Conservation (phyloP, 92 coral and sea anemone genomes). For the Actinostola sp. region DNA sequence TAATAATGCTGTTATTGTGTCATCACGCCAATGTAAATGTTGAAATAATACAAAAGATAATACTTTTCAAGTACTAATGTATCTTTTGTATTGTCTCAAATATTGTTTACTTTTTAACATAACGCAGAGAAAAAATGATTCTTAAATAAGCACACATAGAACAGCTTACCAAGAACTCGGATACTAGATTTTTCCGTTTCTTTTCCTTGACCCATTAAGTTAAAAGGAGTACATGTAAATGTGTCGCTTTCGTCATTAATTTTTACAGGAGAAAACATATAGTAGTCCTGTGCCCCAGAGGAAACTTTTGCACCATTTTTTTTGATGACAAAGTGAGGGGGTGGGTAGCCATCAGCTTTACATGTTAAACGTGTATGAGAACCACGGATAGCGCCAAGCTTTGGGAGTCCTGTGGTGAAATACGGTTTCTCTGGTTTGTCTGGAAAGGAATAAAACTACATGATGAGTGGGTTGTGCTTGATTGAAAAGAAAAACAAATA, state of each 20-base stretch:
- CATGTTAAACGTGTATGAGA: slow-evolving; percentile 54
- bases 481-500: background rate
- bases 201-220: slow-evolving; percentile 62
- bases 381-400: slow-evolving; percentile 38
- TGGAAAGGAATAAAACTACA: slow-evolving; percentile 16
- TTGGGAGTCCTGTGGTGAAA: slow-evolving; percentile 64
- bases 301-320: background rate
- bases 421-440: slow-evolving; percentile 49
- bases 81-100: too few species aligned
- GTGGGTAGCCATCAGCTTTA: slow-evolving; percentile 75
- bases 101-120: too few species aligned
- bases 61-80: too few species aligned
- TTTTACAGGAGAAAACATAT: slow-evolving; percentile 16
- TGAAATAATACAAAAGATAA: too few species aligned
- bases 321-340: slow-evolving; percentile 54
- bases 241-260: slow-evolving; percentile 33
- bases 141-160: background rate
- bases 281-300: slow-evolving; percentile 5
- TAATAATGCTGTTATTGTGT: background rate
- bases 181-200: background rate
- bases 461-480: too few species aligned
- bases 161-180: slow-evolving; percentile 47
- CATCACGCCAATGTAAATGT: too few species aligned
- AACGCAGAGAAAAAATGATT: too few species aligned
- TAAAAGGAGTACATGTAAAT: slow-evolving; percentile 55